Evolutionary conservation across 2,113 vertebrate species (phyloP), one percentile per base, ranked within the genome.

Genomic region (Puntigrus tetrazona): DNA sequence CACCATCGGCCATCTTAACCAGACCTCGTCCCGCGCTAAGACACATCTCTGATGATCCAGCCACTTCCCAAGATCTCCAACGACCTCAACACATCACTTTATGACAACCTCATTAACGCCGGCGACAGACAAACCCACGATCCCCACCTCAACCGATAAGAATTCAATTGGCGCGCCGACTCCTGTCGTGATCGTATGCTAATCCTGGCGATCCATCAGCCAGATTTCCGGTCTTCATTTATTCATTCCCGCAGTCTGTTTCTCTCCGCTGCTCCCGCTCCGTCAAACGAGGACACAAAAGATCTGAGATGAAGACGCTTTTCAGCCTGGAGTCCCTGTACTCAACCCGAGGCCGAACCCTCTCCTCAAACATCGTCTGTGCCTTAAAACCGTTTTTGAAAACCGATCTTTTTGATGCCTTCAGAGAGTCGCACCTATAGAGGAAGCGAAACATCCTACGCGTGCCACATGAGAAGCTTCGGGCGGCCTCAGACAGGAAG

Each of bases 301-400:
- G 59, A 29, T 65, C 22, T 61, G 36, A 38, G 20, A 61, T 27
- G 13, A 18, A 78, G 25, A n/a, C 29, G 25, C 25, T 20, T 45
- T 63, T 65, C 29, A n/a, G 16, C 13, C 31, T 67, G 13, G 11
- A 3, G 25, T 36, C 29, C 59, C 50, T 41, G 36, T 10, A 55
- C 34, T 41, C 34, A 82, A 36, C 38, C 27, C 13, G 31, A 34
- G 47, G 5, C 14, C 59, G 61, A 86, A 78, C 50, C 43, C 7
- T 16, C 67, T 69, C 70, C 50, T 45, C n/a, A 10, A 82, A 59
- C 20, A 45, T 52, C 43, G 7, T 11, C 52, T 82, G 38, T 50
- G 5, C 43, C 38, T 83, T 70, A 57, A 78, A 36, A 52, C 13
- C 8, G 4, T 72, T 65, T 84, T 76, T 84, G 70, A 87, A 83